phyloP scores from a whole-genome alignment of 2,797 vertebrate genomes.

The Hydrolagus colliei region DNA sequence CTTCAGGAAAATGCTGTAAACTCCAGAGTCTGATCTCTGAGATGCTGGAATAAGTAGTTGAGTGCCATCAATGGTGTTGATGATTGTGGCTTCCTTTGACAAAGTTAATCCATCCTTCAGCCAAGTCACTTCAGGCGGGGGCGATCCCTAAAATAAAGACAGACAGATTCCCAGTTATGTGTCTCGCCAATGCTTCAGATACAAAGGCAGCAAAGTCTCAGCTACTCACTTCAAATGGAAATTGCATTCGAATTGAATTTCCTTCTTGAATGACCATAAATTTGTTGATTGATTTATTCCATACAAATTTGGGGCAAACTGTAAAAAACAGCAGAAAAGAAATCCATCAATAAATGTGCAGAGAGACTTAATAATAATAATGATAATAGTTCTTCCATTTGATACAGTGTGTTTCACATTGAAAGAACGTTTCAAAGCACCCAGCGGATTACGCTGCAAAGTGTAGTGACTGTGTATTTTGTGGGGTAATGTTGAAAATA shows the following conservation, averaged over 20 bases:
- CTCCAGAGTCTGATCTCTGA: conserved; percentile 60
- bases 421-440: too few species aligned
- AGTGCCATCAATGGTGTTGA: conserved; percentile 54
- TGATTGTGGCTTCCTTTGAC: conserved; percentile 50
- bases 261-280: conserved; percentile 64
- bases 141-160: conserved; percentile 59
- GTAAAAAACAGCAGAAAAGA: conserved; percentile 31
- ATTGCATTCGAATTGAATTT: conserved; percentile 60
- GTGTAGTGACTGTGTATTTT: too few species aligned
- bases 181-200: not conserved
- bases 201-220: not conserved
- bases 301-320: conserved; percentile 69
- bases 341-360: not conserved
- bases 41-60: conserved; percentile 68
- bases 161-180: not conserved
- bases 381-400: too few species aligned
- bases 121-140: conserved; percentile 64
- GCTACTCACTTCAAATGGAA: conserved; percentile 69
- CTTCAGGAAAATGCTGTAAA: conserved; percentile 63
- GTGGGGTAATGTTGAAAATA: too few species aligned
- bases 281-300: conserved; percentile 59
- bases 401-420: too few species aligned
- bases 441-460: too few species aligned
- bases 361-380: too few species aligned
- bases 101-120: conserved; percentile 69